Evolutionary conservation across 2,888 invertebrate species (phyloP), one percentile per base, ranked within the genome.

Genomic region (Coleophora flavipennella): DNA sequence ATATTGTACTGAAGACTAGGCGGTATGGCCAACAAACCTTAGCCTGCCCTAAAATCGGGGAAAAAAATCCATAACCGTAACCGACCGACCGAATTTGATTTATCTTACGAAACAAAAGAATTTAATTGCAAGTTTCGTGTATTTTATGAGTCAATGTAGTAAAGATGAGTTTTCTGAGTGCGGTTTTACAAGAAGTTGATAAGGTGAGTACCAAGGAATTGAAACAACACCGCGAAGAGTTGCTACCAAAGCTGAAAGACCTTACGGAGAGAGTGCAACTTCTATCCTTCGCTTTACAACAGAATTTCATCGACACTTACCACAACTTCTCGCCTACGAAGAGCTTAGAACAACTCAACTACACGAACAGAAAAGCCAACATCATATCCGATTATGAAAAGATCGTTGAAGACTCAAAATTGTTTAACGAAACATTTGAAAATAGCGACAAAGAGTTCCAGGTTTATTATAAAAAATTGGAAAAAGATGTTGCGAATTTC

Each of bases 301-400:
- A 83, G 52, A 71, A 72, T 46, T 63, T 81, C 11, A 61, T 70
- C 6, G 83, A 84, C 49, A 67, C 67, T 2, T 72, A 71, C 42
- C 62, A 72, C 25, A 71, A 73, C 57, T 83, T 62, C 40, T 62
- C 67, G 1, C 57, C 67, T 13, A 75, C 80, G 0, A 80, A 78
- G 49, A 81, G 76, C 37, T 59, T 84, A 38, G 81, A 81, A 50
- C 79, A 80, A 50, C 48, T 80, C 2, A 79, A 83, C 47, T 83
- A 73, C 41, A 68, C 57, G 29, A 77, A 75, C 48, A 59, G 81
- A 26, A 79, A 70, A 55, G 56, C 45, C 32, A 74, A 74, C 35
- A 72, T 81, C 13, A 38, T 64, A 33, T 44, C 57, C 0, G 77
- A 79, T 38, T 67, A 69, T 42, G 44, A 58, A 11, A 60, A 57